Evolutionary conservation across 2,113 vertebrate species (phyloP).

Genomic region (Cavia porcellus): DNA sequence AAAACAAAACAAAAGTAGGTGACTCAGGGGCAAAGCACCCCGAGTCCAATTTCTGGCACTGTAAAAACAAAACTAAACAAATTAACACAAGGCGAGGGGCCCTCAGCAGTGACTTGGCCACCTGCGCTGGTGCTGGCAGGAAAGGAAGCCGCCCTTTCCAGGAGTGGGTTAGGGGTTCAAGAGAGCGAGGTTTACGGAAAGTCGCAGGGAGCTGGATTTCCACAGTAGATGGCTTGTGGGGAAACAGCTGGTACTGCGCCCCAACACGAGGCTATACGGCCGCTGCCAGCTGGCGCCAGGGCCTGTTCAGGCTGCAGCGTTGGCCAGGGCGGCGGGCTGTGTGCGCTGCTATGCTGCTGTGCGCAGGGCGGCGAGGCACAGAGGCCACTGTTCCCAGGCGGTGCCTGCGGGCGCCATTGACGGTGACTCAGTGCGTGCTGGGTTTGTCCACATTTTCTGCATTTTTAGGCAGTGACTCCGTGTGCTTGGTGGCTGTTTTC

Average conservation of each 20-base stretch:
- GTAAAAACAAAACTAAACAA: neutral
- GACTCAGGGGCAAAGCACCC: neutral
- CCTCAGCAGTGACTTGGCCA: neutral
- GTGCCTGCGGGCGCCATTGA: accelerated
- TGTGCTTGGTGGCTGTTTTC: neutral
- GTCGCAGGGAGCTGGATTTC: neutral
- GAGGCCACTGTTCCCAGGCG: accelerated
- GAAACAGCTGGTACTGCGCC: no score
- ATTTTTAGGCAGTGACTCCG: neutral
- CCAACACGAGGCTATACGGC: accelerated
- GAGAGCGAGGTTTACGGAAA: accelerated
- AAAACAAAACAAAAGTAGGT: neutral
- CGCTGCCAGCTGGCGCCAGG: no score
- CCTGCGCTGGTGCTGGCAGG: neutral
- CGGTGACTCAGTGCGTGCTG: accelerated
- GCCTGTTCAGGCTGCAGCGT: neutral
- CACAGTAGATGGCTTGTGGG: neutral
- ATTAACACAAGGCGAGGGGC: neutral
- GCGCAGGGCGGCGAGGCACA: accelerated
- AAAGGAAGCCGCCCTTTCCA: neutral
- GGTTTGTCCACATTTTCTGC: neutral
- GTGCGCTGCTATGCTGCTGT: accelerated
- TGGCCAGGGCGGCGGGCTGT: accelerated
- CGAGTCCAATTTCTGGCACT: neutral
- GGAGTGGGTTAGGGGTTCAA: accelerated